Conservation (phyloP, 2,797 vertebrate genomes). For the Meriones psammophilus region DNA sequence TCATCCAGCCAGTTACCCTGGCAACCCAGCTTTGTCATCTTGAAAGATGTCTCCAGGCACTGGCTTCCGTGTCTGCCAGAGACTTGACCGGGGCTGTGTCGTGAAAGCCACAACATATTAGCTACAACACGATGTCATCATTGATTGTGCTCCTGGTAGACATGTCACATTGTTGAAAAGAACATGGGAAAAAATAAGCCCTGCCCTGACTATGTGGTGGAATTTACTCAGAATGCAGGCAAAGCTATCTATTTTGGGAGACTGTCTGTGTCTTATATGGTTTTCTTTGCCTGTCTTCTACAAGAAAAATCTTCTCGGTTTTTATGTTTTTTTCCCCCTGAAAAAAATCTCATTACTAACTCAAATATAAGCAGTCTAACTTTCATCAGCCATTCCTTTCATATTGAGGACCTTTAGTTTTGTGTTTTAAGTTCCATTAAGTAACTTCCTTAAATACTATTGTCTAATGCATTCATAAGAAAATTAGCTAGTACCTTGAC, state of each 20-base stretch:
- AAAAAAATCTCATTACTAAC: conserved; percentile 66
- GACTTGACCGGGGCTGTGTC: conserved; percentile 13
- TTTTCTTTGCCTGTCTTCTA: conserved; percentile 37
- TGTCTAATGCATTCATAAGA: neutral
- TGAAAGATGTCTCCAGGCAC: conserved; percentile 70
- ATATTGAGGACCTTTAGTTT: neutral
- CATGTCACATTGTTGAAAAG: conserved; percentile 59
- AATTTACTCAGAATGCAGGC: conserved; percentile 73
- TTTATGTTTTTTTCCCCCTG: conserved; percentile 33
- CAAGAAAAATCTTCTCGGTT: conserved; percentile 59
- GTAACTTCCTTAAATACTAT: conserved; percentile 13
- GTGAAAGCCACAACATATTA: conserved; percentile 63
- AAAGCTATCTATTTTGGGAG: conserved; percentile 69
- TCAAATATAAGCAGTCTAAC: conserved; percentile 44
- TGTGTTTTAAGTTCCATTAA: conserved; percentile 38
- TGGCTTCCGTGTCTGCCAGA: conserved; percentile 53
- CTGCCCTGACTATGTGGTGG: conserved; percentile 57
- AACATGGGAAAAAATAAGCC: conserved; percentile 73
- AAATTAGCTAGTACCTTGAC: conserved; percentile 36
- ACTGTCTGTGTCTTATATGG: conserved; percentile 42
- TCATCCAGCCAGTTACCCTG: conserved; percentile 69
- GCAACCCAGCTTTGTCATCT: conserved; percentile 76
- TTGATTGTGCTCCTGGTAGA: conserved; percentile 4
- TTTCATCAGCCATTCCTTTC: conserved; percentile 56
- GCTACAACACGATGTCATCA: conserved; percentile 55